phyloP scores from a whole-genome alignment of 2,113 vertebrate species.

The Epinephelus cyanopodus region DNA sequence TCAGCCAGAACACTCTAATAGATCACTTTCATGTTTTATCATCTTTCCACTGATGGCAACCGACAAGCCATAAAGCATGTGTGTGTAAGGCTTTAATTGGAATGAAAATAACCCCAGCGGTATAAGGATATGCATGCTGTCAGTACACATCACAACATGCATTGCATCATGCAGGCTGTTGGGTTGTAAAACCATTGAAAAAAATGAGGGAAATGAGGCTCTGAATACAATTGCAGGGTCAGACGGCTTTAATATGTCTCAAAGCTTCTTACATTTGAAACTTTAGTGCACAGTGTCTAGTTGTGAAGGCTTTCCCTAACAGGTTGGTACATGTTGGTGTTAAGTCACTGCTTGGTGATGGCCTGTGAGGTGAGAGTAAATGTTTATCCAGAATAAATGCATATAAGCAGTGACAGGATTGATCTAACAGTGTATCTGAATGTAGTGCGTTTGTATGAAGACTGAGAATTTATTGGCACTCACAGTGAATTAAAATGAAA shows the following conservation, averaged over 20 bases:
- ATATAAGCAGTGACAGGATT: background rate
- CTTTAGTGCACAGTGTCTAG: background rate
- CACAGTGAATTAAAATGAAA: background rate
- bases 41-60: background rate
- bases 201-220: slow-evolving; percentile 5
- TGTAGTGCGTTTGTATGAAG: background rate
- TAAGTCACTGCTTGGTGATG: background rate
- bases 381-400: background rate
- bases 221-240: background rate
- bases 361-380: background rate
- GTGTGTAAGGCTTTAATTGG: background rate
- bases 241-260: background rate
- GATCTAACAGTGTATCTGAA: background rate
- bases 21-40: background rate
- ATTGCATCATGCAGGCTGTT: slow-evolving; percentile 6
- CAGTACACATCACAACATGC: background rate
- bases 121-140: background rate
- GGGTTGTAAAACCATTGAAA: background rate
- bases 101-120: background rate
- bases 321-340: background rate
- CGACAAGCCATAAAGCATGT: background rate
- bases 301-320: background rate
- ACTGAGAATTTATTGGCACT: background rate
- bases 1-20: background rate
- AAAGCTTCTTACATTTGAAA: background rate